Evolutionary conservation across 2,888 invertebrate genomes (phyloP).

Genomic region (Sphecodes monilicornis): DNA sequence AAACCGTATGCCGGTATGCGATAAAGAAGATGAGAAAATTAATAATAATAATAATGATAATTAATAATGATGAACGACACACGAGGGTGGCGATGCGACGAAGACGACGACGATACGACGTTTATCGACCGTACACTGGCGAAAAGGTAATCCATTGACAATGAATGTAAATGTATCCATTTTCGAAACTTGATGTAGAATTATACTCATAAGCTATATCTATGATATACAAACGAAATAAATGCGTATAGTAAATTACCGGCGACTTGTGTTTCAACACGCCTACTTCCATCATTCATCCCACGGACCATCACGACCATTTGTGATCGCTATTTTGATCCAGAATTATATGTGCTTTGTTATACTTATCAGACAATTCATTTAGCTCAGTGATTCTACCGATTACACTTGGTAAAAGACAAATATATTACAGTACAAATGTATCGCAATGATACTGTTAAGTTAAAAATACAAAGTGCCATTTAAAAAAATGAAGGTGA

Average conservation of each 20-base stretch:
- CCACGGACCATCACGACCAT: background rate
- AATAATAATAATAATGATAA: background rate
- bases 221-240: slow-evolving; percentile 84
- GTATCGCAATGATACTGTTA: too few relatives aligned
- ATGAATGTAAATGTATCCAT: slow-evolving; percentile 85
- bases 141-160: slow-evolving; percentile 83
- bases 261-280: slow-evolving; percentile 24
- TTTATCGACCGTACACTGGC: slow-evolving; percentile 54
- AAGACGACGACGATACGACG: slow-evolving; percentile 58
- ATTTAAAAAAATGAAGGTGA: too few relatives aligned
- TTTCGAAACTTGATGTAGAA: slow-evolving; percentile 84
- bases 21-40: slow-evolving; percentile 1
- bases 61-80: slow-evolving; percentile 21
- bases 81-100: slow-evolving; percentile 59
- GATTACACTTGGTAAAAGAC: too few relatives aligned
- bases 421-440: too few relatives aligned
- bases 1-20: slow-evolving; percentile 17
- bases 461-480: too few relatives aligned
- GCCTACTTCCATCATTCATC: background rate
- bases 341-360: background rate
- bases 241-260: slow-evolving; percentile 82
- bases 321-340: background rate
- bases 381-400: too few relatives aligned
- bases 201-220: slow-evolving; percentile 85
- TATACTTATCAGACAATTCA: background rate